Base-by-base conservation (phyloP, 1,140 invertebrate species). In the Aleiodes sp. region DNA sequence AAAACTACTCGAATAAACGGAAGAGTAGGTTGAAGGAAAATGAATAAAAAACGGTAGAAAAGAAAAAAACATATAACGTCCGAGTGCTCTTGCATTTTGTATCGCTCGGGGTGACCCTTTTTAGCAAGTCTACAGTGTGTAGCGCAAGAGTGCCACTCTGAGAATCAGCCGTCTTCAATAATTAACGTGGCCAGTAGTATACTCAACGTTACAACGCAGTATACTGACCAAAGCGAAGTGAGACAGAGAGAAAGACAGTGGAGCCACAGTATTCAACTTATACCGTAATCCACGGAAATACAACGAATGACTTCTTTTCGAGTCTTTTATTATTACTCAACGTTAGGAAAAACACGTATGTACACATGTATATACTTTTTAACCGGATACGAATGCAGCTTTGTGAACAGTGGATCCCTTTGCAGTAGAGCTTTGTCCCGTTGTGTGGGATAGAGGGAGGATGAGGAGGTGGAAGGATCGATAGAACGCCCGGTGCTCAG, bases 71-170 rank as follows among this genome's bases (percentile, higher is more conserved):
- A 46, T n/a, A n/a, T 9, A 52, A 52, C 46, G 46, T 52, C 21
- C 46, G 46, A 46, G 46, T 52, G 41, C 19, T 52, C 46, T 52
- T 52, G 46, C 46, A 52, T 52, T 52, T 52, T 52, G 46, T 52
- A 52, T 52, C 16, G 21, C 9, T n/a, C 9, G 46, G 21, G 26
- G 21, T 52, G 46, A 52, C 46, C 46, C 46, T 52, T 52, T 52
- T 52, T 16, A 1, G 19, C 9, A 9, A 16, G 19, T 52, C 21
- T 52, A 52, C 19, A 21, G 19, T 52, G 21, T 24, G 9, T 16
- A 43, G n/a, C 12, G 21, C 21, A 52, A 52, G 46, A 52, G 46
- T 52, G 46, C 46, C 26, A 52, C 46, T 52, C 46, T 12, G 46
- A 24, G 46, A 52, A 24, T 52, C 46, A 21, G 46, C 19, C 21